Evolutionary conservation across 2,888 invertebrate genomes (phyloP), one percentile per base, ranked within the genome.

Genomic region (Ochlodes sylvanus): DNA sequence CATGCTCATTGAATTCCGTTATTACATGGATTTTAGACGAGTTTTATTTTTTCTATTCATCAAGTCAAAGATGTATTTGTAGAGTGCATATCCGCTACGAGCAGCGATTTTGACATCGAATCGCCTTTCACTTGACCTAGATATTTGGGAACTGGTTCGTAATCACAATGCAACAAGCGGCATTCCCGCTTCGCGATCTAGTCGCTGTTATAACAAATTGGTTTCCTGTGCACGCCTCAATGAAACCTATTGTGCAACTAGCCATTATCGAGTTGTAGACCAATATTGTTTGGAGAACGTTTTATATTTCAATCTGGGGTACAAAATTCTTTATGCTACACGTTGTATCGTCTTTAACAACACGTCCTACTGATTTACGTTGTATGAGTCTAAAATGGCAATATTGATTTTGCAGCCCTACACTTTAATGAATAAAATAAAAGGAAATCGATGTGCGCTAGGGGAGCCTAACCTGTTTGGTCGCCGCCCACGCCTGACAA

Each of bases 121-220:
- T 84, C 85, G 89, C 92, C 92, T 93, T 93, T 93, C 92, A 92
- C 92, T 92, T 85, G 92, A 87, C 92, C 92, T 87, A 90, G 88
- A 91, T 92, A 88, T 90, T 92, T 91, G 71, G 89, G 87, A 92
- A 90, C 92, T 88, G 88, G 92, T 92, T 89, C 81, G 85, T 83
- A 86, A 85, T 86, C 85, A 88, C 87, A 88, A 89, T 87, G 86
- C 87, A 80, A 79, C 80, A 77, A 76, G 78, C 78, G 75, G 73
- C 77, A 74, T 76, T 79, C 75, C 75, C 73, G 78, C 78, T 72
- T 69, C 71, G 71, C 71, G 70, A 73, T 75, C 77, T 78, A 75
- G 72, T 74, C 70, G 73, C 74, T 67, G 70, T 72, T 71, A 63
- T 67, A 83, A 84, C 80, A 82, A 68, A 85, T 80, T 76, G 65